Percentiles rank a stretch among this genome's conserved stretches.
phyloP scores from a whole-genome alignment of 2,113 vertebrate genomes.

The Ciconia maguari region DNA sequence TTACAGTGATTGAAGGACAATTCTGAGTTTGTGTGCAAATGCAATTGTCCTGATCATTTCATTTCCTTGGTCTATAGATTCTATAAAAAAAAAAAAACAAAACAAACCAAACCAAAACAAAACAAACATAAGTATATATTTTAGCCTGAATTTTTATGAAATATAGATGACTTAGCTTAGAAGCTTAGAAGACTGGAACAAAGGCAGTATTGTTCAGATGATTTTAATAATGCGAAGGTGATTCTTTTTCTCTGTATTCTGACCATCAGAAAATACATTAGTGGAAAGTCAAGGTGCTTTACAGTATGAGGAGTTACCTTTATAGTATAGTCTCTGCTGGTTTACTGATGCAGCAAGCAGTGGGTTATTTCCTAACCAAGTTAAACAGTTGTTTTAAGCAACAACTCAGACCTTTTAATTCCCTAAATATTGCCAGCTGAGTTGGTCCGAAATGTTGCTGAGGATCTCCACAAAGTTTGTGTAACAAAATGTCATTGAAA shows the following conservation, averaged over 20 bases:
- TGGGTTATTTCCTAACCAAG: background rate
- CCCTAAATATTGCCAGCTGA: background rate
- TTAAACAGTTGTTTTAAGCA: background rate
- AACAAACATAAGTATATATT: background rate
- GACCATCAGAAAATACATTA: background rate
- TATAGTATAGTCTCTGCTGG: background rate
- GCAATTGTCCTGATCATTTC: background rate
- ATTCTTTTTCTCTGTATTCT: background rate
- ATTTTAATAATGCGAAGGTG: background rate
- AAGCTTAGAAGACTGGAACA: background rate
- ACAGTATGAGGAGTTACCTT: background rate
- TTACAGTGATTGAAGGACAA: background rate
- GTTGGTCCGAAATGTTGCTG: background rate
- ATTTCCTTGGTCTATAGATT: background rate
- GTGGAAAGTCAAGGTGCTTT: background rate
- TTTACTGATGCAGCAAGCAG: background rate
- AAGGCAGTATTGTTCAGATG: background rate
- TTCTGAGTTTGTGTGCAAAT: background rate
- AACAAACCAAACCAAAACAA: background rate
- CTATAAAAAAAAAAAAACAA: background rate
- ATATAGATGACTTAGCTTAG: background rate
- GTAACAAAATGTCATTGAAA: background rate
- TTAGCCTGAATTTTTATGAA: background rate
- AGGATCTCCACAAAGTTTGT: background rate
- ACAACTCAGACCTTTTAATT: background rate